Conservation (phyloP, 2,113 vertebrate species). For the Euleptes europaea region DNA sequence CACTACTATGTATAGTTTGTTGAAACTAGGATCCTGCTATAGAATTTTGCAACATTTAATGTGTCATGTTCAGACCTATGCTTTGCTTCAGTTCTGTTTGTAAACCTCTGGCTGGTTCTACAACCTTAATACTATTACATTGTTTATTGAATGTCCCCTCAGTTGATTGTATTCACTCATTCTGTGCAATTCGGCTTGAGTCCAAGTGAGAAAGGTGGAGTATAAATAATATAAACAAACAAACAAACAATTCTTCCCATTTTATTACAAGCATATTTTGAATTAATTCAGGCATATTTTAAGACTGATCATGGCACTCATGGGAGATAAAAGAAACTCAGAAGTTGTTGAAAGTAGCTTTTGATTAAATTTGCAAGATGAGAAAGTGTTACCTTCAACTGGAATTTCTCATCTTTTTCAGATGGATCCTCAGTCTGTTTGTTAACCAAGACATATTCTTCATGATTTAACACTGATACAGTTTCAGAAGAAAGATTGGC, state of each 20-base stretch:
- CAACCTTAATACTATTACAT: too few relatives aligned
- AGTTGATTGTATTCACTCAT: too few relatives aligned
- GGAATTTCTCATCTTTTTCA: conserved; percentile 82
- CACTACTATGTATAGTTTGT: too few relatives aligned
- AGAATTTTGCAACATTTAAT: too few relatives aligned
- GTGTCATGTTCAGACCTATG: too few relatives aligned
- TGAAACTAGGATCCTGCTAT: too few relatives aligned
- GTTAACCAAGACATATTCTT: conserved; percentile 93
- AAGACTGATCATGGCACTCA: not conserved
- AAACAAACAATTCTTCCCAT: not conserved
- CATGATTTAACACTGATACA: conserved; percentile 86
- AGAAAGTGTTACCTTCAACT: conserved; percentile 82
- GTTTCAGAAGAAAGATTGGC: conserved; percentile 84
- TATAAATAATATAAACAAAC: too few relatives aligned
- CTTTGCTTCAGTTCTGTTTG: too few relatives aligned
- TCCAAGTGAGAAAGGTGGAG: too few relatives aligned
- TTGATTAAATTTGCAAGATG: conserved; percentile 17
- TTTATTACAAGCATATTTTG: not conserved
- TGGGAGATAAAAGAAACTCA: not conserved
- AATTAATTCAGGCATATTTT: not conserved
- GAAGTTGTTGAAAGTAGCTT: not conserved
- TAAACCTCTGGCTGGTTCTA: too few relatives aligned
- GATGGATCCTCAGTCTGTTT: conserved; percentile 77
- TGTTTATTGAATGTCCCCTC: too few relatives aligned
- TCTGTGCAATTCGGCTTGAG: too few relatives aligned